Evolutionary conservation across 1,140 invertebrate genomes (phyloP).

Genomic region (Neodiprion lecontei): DNA sequence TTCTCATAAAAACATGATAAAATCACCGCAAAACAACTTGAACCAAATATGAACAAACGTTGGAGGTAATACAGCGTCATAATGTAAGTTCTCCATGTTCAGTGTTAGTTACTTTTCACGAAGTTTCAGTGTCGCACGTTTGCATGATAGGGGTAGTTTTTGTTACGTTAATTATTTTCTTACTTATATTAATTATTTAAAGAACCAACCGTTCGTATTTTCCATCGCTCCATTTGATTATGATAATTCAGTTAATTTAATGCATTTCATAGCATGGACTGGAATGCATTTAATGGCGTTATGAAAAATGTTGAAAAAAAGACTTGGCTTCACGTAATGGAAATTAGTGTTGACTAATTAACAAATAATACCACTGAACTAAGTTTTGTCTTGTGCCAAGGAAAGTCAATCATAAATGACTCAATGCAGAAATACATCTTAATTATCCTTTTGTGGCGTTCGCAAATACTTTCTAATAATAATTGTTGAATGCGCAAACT

Average conservation of each 20-base stretch:
- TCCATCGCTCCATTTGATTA: not conserved
- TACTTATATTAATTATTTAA: not conserved
- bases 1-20: slow-evolving; percentile 3
- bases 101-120: slow-evolving; percentile 34
- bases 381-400: too few species aligned
- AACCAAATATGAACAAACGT: slow-evolving; percentile 10
- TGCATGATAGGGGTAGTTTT: slow-evolving; percentile 33
- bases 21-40: slow-evolving; percentile 1
- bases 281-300: too few species aligned
- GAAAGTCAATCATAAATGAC: too few species aligned
- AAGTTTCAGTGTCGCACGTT: slow-evolving; percentile 43
- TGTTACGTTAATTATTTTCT: not conserved
- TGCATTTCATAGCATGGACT: not conserved
- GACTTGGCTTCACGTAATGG: too few species aligned
- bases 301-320: too few species aligned
- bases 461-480: not conserved
- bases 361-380: too few species aligned
- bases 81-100: slow-evolving; percentile 33
- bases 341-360: too few species aligned
- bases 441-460: not conserved
- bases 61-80: slow-evolving; percentile 33
- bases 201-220: not conserved
- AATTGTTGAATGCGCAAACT: not conserved
- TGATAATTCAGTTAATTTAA: not conserved
- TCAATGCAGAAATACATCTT: too few species aligned